These are phyloP conservation scores for Pelobates cultripes DNA, from an alignment of 2,797 vertebrate species.

Conservation along the genomic window DNA sequence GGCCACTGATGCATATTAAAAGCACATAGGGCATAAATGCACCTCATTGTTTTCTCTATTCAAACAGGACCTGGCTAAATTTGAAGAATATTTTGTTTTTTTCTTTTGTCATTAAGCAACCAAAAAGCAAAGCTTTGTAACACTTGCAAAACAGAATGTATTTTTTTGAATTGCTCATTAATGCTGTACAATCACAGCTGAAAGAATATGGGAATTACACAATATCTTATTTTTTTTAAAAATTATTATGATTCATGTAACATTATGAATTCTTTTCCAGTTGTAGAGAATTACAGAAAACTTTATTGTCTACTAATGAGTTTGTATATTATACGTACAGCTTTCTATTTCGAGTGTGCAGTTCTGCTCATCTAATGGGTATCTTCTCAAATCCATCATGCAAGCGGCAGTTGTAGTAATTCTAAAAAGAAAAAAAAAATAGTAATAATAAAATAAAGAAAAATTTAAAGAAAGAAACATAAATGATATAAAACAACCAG, in stretches of 20 bases:
- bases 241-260: constrained; percentile 16
- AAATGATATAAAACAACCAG: background rate
- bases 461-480: background rate
- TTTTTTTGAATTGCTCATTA: too few relatives aligned
- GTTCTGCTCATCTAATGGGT: constrained; percentile 96
- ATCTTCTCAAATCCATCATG: constrained; percentile 98
- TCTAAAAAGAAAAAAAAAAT: constrained; percentile 70
- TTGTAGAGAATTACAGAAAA: background rate
- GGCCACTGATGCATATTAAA: constrained; percentile 58
- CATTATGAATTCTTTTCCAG: background rate
- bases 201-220: constrained; percentile 25
- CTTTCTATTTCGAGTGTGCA: constrained; percentile 98
- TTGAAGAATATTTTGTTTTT: constrained; percentile 53
- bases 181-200: constrained; percentile 23
- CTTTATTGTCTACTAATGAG: background rate
- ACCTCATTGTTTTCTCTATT: constrained; percentile 57
- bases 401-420: constrained; percentile 98
- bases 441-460: background rate
- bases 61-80: constrained; percentile 59
- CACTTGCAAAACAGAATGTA: constrained; percentile 15
- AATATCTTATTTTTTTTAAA: background rate
- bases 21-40: constrained; percentile 61
- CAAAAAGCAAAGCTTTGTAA: constrained; percentile 46
- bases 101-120: constrained; percentile 54
- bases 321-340: constrained; percentile 78